These are phyloP conservation scores for Rhagium mordax DNA, from an alignment of 2,888 invertebrate species.

Conservation along the genomic window DNA sequence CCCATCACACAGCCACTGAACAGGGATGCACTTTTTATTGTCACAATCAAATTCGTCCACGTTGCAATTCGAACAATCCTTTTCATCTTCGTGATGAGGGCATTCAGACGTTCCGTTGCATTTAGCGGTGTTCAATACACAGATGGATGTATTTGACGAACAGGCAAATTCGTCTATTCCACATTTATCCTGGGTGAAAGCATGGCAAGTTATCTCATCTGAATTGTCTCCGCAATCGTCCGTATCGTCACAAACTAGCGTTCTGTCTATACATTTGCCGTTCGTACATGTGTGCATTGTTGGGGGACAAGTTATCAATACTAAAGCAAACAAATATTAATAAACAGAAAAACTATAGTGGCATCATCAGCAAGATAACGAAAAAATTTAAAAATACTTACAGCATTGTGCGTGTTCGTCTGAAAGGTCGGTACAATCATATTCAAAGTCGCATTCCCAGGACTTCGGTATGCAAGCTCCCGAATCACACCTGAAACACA, in stretches of 20 bases:
- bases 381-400: conserved; percentile 56
- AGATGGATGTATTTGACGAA: conserved; percentile 70
- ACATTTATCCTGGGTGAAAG: conserved; percentile 63
- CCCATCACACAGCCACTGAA: conserved; percentile 75
- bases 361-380: too few relatives aligned
- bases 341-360: too few relatives aligned
- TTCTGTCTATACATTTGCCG: conserved; percentile 73
- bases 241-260: conserved; percentile 73
- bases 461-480: conserved; percentile 80
- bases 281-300: conserved; percentile 71
- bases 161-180: conserved; percentile 71
- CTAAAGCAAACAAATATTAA: conserved; percentile 35
- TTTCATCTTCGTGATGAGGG: conserved; percentile 82
- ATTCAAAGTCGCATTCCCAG: conserved; percentile 81
- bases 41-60: conserved; percentile 73
- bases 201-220: conserved; percentile 69
- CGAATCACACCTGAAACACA: conserved; percentile 76
- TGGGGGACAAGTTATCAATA: conserved; percentile 57
- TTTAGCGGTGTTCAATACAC: conserved; percentile 72
- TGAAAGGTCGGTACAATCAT: conserved; percentile 83
- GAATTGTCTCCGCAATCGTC: conserved; percentile 75
- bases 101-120: conserved; percentile 78
- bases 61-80: conserved; percentile 68
- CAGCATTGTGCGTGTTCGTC: conserved; percentile 80
- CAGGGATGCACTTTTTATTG: conserved; percentile 75